Percentiles rank a stretch among this genome's conserved stretches.
phyloP scores from a whole-genome alignment of 2,113 vertebrate species.

The Aramus guarauna region DNA sequence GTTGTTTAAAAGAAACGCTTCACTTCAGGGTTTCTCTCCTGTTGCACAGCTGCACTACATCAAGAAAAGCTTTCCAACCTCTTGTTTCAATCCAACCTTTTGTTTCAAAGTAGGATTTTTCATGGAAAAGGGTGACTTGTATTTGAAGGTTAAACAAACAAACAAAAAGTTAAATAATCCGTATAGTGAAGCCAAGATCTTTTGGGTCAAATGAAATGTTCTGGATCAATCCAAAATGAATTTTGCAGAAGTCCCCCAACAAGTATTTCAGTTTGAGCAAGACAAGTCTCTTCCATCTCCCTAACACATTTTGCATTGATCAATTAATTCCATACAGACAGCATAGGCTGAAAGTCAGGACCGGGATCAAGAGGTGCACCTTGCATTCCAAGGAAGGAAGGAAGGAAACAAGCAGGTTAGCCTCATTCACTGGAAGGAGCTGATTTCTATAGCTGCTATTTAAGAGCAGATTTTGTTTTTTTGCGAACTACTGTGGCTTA shows the following conservation, averaged over 20 bases:
- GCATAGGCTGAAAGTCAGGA: not conserved
- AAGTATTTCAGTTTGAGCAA: constrained; percentile 25
- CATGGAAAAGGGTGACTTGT: not conserved
- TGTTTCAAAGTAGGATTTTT: not conserved
- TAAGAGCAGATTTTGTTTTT: not conserved
- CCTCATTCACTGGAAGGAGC: not conserved
- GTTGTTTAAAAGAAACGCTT: not conserved
- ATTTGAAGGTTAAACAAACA: constrained; percentile 34
- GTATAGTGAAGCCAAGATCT: not conserved
- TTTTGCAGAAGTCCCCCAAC: constrained; percentile 13
- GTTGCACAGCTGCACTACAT: not conserved
- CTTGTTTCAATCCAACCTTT: not conserved
- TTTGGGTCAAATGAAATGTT: constrained; percentile 27
- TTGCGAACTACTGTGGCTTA: not conserved
- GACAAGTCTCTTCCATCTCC: constrained; percentile 48
- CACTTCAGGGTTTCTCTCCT: not conserved
- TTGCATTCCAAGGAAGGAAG: not conserved
- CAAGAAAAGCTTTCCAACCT: not conserved
- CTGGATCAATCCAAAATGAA: constrained; percentile 50
- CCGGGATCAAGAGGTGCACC: not conserved
- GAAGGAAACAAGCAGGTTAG: not conserved
- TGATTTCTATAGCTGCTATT: not conserved
- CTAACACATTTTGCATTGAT: constrained; percentile 54
- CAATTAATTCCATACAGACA: not conserved
- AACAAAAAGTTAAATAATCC: not conserved